Evolutionary conservation across 2,888 invertebrate genomes (phyloP), one percentile per base, ranked within the genome.

Genomic region (Synanthedon tipuliformis): DNA sequence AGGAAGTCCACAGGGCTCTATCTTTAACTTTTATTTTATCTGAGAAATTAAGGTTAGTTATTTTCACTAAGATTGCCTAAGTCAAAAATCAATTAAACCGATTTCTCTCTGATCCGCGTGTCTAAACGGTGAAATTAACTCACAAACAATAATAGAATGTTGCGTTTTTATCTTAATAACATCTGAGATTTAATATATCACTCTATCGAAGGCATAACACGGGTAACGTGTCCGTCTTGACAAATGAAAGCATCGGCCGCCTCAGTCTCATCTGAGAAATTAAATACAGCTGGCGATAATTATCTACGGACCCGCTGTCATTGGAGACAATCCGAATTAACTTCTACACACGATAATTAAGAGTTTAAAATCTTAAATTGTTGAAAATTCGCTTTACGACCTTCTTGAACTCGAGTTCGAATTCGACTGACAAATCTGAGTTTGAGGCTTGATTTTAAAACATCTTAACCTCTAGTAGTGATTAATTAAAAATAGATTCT

Each of bases 151-250:
- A 68, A 68, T 64, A 60, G 60, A 57, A 59, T 54, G 58, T 52
- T 55, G 56, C 57, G 52, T 55, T 62, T 64, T 66, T 72, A 75
- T 75, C 75, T 72, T 69, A 71, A 71, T 70, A 67, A 65, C 69
- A 72, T 75, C 74, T 66, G 10, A 62, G 64, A 64, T 68, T 71
- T 71, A 71, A 73, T 75, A 74, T 64, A 74, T 75, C 75, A 74
- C 70, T 68, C 66, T 60, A 64, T 67, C 63, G 61, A 59, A 63
- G 66, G 64, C 66, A 66, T 61, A 70, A 66, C 73, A 69, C 61
- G 67, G 60, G 60, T 63, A 61, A 68, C 64, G 68, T 60, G 69
- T 65, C 69, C 61, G 64, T 62, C 63, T 61, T 74, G 71, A 73
- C 73, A 66, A 72, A 75, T 74, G 73, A 69, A 73, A 69, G 72